phyloP scores from a whole-genome alignment of 2,888 invertebrate genomes.

The Actias luna region DNA sequence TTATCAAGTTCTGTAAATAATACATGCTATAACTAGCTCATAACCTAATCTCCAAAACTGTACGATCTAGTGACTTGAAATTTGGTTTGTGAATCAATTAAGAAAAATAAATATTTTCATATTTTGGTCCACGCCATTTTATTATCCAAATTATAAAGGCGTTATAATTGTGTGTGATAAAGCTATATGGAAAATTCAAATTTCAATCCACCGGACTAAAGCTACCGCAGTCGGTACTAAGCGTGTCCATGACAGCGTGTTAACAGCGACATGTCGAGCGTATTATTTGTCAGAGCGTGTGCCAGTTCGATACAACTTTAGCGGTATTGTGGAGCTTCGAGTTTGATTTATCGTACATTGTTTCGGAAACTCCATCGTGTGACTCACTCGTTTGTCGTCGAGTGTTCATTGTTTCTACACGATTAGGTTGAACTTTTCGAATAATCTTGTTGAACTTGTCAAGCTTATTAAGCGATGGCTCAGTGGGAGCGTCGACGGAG shows the following conservation, averaged over 20 bases:
- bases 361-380: background rate
- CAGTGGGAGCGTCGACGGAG: background rate
- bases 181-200: background rate
- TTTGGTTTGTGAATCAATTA: too few relatives aligned
- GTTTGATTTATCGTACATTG: conserved; percentile 11
- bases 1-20: too few relatives aligned
- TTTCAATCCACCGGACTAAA: conserved; percentile 1
- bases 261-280: conserved; percentile 10
- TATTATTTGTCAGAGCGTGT: conserved; percentile 4
- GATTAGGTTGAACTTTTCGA: background rate
- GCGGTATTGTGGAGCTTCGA: background rate
- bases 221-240: background rate
- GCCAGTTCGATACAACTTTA: background rate
- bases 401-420: background rate
- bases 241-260: background rate
- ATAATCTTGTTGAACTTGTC: background rate
- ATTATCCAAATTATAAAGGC: too few relatives aligned
- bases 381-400: background rate
- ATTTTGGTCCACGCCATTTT: too few relatives aligned
- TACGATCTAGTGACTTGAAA: too few relatives aligned
- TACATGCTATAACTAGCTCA: too few relatives aligned
- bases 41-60: too few relatives aligned
- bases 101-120: too few relatives aligned
- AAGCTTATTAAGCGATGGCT: background rate
- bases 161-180: too few relatives aligned